phyloP scores from a whole-genome alignment of 53 echinoderm and acorn worm species.

The Astropecten irregularis region DNA sequence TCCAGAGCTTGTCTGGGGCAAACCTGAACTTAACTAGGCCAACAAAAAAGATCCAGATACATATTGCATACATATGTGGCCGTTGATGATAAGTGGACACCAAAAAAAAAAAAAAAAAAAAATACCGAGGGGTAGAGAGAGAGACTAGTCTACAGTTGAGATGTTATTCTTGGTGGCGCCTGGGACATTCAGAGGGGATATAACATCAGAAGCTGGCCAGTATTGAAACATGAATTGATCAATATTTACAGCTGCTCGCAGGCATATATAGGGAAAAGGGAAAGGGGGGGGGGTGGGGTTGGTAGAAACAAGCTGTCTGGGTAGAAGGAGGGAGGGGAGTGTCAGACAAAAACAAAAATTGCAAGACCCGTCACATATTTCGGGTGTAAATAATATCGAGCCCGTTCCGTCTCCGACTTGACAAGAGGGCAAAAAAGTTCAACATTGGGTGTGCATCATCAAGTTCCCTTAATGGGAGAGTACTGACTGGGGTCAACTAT shows the following conservation, averaged over 20 bases:
- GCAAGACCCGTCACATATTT: too few relatives aligned
- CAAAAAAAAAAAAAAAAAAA: too few relatives aligned
- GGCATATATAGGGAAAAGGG: too few relatives aligned
- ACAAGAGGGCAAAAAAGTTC: too few relatives aligned
- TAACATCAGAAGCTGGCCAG: conserved; percentile 13
- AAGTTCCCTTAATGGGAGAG: too few relatives aligned
- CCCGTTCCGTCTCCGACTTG: too few relatives aligned
- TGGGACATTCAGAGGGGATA: conserved; percentile 1
- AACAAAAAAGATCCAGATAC: conserved; percentile 37
- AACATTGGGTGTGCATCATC: too few relatives aligned
- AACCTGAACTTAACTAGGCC: neutral
- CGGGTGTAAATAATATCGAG: too few relatives aligned
- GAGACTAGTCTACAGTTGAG: too few relatives aligned
- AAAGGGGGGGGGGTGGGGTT: neutral
- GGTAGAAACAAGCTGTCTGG: neutral
- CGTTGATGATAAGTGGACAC: conserved; percentile 45
- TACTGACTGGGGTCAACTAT: too few relatives aligned
- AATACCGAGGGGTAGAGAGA: neutral
- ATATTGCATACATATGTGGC: neutral
- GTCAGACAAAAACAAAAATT: too few relatives aligned
- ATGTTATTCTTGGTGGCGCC: conserved; percentile 41
- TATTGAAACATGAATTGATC: conserved; percentile 45
- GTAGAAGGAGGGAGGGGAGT: neutral
- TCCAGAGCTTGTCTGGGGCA: conserved; percentile 27
- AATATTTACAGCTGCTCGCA: conserved; percentile 36